phyloP scores from a whole-genome alignment of 1,140 invertebrate genomes.

The Drosophila serrata region DNA sequence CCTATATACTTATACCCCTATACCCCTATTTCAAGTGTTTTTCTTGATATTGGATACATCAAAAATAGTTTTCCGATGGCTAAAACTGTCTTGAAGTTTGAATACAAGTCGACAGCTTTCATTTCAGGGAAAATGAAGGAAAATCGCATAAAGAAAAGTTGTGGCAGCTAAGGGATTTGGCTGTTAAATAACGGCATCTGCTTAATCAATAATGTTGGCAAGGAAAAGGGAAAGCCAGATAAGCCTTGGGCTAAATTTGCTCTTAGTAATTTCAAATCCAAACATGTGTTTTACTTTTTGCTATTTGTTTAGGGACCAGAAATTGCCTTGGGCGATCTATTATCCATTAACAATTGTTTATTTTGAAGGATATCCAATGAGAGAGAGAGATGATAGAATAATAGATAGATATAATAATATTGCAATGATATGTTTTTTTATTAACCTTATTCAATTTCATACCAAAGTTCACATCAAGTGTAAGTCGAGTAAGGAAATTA shows the following conservation, averaged over 20 bases:
- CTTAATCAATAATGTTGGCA: slow-evolving; percentile 31
- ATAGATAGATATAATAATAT: no score
- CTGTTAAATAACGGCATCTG: slow-evolving; percentile 24
- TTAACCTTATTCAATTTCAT: neutral
- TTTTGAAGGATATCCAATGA: neutral
- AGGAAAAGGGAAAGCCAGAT: slow-evolving; percentile 19
- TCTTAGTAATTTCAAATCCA: slow-evolving; percentile 4
- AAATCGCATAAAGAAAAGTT: slow-evolving; percentile 4
- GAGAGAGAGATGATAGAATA: no score
- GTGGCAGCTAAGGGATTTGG: slow-evolving; percentile 15
- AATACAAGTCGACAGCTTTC: slow-evolving; percentile 45
- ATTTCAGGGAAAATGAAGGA: neutral
- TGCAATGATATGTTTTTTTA: no score
- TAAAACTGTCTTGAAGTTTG: slow-evolving; percentile 36
- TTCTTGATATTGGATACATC: slow-evolving; percentile 24
- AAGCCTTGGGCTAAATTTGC: slow-evolving; percentile 16
- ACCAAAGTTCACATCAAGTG: neutral
- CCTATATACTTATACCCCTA: neutral
- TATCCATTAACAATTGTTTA: neutral
- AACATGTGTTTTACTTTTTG: neutral
- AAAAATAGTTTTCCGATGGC: slow-evolving; percentile 18
- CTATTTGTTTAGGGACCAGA: neutral
- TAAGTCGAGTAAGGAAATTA: slow-evolving; percentile 30
- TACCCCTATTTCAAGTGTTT: slow-evolving; percentile 13
- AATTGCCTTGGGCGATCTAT: neutral